A percentile compares a stretch with the other conserved stretches of the same genome.
Conservation (phyloP, 2,113 vertebrate species). For the Gadus macrocephalus region DNA sequence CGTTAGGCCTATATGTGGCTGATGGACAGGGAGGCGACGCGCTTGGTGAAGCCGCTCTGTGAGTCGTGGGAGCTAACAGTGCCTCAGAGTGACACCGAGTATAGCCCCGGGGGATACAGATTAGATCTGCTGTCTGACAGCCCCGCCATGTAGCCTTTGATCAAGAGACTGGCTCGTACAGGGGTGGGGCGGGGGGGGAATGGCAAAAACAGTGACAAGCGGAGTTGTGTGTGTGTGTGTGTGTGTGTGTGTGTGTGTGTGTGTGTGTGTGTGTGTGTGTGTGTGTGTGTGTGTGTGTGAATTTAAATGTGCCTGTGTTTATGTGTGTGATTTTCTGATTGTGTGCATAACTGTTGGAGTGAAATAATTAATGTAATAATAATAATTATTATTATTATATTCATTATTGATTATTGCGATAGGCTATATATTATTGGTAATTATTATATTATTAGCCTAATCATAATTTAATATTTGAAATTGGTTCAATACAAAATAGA, state of each 20-base stretch:
- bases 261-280: no score
- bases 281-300: no score
- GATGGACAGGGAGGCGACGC: conserved; percentile 36
- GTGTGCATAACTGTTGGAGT: not conserved
- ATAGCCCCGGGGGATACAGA: conserved; percentile 21
- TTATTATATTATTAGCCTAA: no score
- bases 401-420: no score
- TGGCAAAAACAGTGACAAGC: no score
- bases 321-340: not conserved
- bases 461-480: no score
- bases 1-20: not conserved
- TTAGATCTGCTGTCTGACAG: conserved; percentile 49
- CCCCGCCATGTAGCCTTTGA: conserved; percentile 9
- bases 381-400: not conserved
- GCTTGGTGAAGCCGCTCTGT: conserved; percentile 39
- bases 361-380: not conserved
- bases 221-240: no score
- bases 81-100: conserved; percentile 24
- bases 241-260: no score
- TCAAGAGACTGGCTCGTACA: conserved; percentile 10
- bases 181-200: not conserved
- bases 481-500: no score
- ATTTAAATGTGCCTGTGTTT: no score
- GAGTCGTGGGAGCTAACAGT: conserved; percentile 23
- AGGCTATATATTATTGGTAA: no score